Conservation (phyloP, 2,888 invertebrate species). For the Cheilosia scutellata region DNA sequence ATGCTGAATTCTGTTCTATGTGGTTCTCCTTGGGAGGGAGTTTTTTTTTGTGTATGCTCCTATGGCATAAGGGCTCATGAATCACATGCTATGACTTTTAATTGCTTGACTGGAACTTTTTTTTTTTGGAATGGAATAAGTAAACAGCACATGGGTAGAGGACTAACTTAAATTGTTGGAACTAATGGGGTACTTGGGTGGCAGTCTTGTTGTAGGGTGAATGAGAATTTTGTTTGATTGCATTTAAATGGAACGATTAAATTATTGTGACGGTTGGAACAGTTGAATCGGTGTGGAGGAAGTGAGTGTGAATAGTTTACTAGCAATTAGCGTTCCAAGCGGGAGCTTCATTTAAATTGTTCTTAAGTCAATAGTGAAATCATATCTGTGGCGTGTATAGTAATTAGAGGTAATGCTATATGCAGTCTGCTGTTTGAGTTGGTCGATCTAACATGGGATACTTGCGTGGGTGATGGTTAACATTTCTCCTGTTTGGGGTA, state of each 20-base stretch:
- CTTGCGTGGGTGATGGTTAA: too few species aligned
- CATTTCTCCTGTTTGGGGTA: too few species aligned
- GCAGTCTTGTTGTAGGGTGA: not conserved
- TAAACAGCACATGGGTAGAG: not conserved
- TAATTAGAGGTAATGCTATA: too few species aligned
- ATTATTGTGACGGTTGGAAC: not conserved
- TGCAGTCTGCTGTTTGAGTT: too few species aligned
- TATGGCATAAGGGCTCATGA: constrained; percentile 18
- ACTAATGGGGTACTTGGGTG: constrained; percentile 23
- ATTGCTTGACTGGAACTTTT: constrained; percentile 23
- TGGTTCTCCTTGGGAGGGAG: constrained; percentile 19
- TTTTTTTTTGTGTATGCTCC: constrained; percentile 13
- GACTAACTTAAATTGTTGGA: constrained; percentile 22
- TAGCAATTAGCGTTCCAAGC: not conserved
- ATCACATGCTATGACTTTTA: constrained; percentile 31
- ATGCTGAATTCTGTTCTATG: not conserved
- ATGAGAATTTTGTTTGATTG: constrained; percentile 2
- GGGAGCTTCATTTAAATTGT: not conserved
- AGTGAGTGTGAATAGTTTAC: not conserved
- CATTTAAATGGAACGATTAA: constrained; percentile 25
- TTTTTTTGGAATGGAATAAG: constrained; percentile 6
- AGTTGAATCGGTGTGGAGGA: not conserved
- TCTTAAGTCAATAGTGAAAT: not conserved
- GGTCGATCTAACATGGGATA: too few species aligned
- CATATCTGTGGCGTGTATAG: too few species aligned